Base-by-base conservation (phyloP, 2,113 vertebrate genomes). In the Onychostoma macrolepis region DNA sequence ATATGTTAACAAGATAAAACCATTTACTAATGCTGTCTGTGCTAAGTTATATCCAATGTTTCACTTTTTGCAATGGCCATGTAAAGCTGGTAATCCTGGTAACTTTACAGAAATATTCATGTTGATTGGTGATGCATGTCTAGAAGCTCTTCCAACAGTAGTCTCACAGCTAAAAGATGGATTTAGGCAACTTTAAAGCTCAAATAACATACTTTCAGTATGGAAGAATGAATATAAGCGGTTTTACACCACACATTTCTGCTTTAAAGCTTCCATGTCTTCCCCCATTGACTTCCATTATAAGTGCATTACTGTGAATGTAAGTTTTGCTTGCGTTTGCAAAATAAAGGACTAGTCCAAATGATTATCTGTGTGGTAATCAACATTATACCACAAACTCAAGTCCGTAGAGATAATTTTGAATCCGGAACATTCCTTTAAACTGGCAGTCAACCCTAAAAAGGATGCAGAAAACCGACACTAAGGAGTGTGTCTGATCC, bases 401-500 rank as follows among this genome's bases (percentile, higher is more conserved):
- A 7, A 61, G 72, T 76, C 12, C 1, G 4, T 36, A 38, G 33
- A 72, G 69, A 24, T 72, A 1, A 15, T 77, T 50, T 28, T 53
- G 75, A 77, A 50, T 19, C 30, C 17, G 19, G 19, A 56, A 36
- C 28, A 24, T 56, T 79, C 15, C 9, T 58, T 58, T 80, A 58
- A 80, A 58, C 19, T 38, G 36, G 30, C 77, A n/a, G 21, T 13
- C 74, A 76, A 75, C 72, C 24, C 41, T 15, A 75, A 75, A 75
- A 75, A 19, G 21, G 41, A 36, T 33, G 19, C 17, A 80, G 21
- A 36, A 56, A 36, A 24, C 76, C 6, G 30, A 78, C 76, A 56
- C 9, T 21, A 30, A 17, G 58, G 30, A 77, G 72, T 61, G 83
- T 85, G 83, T 85, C 84, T 65, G 43, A 85, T 85, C 84, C 75